Evolutionary conservation across 37 sponge, comb jelly and placozoan species (phyloP).

Genomic region (Chondrilla cf. caribensis): DNA sequence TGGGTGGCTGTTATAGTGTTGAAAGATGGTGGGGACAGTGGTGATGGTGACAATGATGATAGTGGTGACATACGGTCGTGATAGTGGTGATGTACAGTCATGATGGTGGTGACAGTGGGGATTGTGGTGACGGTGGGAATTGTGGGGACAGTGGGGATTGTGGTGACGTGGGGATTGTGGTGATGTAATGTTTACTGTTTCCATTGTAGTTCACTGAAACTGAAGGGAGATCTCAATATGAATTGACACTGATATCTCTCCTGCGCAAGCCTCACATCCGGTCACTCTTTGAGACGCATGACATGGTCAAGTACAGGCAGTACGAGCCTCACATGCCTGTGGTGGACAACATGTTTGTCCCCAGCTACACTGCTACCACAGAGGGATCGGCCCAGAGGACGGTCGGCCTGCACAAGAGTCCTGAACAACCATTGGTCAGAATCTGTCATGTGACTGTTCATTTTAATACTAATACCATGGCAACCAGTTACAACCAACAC

Average conservation of each 20-base stretch:
- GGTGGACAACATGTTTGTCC: slow-evolving; percentile 47
- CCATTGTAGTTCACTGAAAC: background rate
- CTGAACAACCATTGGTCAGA: slow-evolving; percentile 76
- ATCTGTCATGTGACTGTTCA: background rate
- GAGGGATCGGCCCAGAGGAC: slow-evolving; percentile 24
- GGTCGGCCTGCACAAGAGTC: slow-evolving; percentile 79
- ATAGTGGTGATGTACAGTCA: too few species aligned
- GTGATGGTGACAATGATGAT: too few species aligned
- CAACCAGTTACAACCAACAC: background rate
- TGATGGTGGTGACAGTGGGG: too few species aligned
- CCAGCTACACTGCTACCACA: slow-evolving; percentile 29
- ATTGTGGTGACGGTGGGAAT: too few species aligned
- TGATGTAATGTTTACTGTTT: too few species aligned
- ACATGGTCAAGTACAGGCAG: slow-evolving; percentile 50
- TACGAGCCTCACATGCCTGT: slow-evolving; percentile 65
- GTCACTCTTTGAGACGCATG: slow-evolving; percentile 53
- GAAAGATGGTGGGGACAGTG: too few species aligned
- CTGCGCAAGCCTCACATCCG: slow-evolving; percentile 1
- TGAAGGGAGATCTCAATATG: background rate
- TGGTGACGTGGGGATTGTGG: too few species aligned
- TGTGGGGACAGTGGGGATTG: too few species aligned
- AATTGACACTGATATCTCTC: background rate
- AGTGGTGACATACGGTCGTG: too few species aligned
- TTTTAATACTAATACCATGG: too few species aligned
- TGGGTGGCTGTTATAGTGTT: too few species aligned